Conservation (phyloP, 2,113 vertebrate species). For the Microcebus ravelobensis region DNA sequence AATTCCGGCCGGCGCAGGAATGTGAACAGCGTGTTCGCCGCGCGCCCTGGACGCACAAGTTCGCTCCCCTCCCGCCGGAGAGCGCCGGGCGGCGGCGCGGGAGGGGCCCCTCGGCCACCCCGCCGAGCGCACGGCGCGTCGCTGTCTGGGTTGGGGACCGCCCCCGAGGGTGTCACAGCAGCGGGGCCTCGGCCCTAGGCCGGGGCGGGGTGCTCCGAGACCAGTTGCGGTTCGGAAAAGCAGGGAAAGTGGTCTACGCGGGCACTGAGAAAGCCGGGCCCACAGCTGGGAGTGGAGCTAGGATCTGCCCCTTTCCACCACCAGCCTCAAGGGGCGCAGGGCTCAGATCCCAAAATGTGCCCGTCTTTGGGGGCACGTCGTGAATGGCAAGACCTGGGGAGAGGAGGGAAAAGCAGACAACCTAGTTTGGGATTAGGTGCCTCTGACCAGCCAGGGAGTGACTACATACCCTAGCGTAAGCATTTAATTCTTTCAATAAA, state of each 20-base stretch:
- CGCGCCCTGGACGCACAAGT: conserved; percentile 63
- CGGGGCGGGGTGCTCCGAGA: neutral
- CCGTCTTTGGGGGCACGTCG: neutral
- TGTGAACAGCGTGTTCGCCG: conserved; percentile 85
- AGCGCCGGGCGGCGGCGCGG: neutral
- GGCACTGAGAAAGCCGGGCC: neutral
- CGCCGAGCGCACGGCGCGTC: accelerated
- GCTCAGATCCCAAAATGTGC: neutral
- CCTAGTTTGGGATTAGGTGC: neutral
- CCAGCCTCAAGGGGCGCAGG: neutral
- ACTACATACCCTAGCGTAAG: neutral
- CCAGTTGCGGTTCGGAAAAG: neutral
- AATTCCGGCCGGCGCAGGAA: conserved; percentile 85
- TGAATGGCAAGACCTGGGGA: neutral
- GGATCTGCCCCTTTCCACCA: neutral
- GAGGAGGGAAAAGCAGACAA: neutral
- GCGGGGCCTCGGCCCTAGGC: neutral
- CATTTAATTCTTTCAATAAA: conserved; percentile 1
- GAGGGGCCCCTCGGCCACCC: neutral
- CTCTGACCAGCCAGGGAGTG: neutral
- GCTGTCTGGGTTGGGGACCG: neutral
- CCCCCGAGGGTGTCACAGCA: neutral
- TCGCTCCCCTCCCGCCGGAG: conserved; percentile 58
- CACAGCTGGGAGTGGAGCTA: neutral
- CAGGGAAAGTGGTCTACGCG: neutral